A percentile compares a stretch with the other conserved stretches of the same genome.
Evolutionary conservation across 2,797 vertebrate species (phyloP).

Genomic region (Anableps anableps): DNA sequence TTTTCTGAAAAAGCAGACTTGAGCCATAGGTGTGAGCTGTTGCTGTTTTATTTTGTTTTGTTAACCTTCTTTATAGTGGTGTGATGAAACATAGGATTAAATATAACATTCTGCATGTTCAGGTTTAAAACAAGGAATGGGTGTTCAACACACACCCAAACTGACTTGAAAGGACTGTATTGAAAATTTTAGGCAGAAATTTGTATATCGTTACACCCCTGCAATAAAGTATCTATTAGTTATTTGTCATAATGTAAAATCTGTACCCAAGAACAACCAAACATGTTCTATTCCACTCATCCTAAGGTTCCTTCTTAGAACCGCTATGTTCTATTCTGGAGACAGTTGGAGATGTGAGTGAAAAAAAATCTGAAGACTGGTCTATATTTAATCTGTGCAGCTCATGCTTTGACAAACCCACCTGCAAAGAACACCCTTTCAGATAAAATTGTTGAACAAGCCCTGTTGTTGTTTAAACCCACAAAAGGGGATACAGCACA

Average conservation of each 20-base stretch:
- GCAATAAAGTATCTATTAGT: neutral
- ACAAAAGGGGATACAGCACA: conserved; percentile 56
- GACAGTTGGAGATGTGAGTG: neutral
- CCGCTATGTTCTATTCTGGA: neutral
- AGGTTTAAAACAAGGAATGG: neutral
- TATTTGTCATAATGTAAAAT: neutral
- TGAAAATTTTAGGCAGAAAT: neutral
- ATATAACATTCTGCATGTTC: neutral
- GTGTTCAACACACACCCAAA: neutral
- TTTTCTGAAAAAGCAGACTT: neutral
- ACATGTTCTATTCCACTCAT: neutral
- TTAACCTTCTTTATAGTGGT: neutral
- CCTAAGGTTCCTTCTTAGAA: neutral
- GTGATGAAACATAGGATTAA: neutral
- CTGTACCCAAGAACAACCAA: neutral
- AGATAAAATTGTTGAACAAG: conserved; percentile 51
- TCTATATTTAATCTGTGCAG: conserved; percentile 25
- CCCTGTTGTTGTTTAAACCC: conserved; percentile 46
- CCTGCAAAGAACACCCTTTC: conserved; percentile 27
- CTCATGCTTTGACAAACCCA: conserved; percentile 43
- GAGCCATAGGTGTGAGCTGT: too few species aligned
- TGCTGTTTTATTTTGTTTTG: neutral
- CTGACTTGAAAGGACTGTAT: neutral
- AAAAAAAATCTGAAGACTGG: conserved; percentile 6
- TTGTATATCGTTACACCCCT: neutral